Evolutionary conservation across 2,113 vertebrate species (phyloP), one percentile per base, ranked within the genome.

Genomic region (Nettapus auritus): DNA sequence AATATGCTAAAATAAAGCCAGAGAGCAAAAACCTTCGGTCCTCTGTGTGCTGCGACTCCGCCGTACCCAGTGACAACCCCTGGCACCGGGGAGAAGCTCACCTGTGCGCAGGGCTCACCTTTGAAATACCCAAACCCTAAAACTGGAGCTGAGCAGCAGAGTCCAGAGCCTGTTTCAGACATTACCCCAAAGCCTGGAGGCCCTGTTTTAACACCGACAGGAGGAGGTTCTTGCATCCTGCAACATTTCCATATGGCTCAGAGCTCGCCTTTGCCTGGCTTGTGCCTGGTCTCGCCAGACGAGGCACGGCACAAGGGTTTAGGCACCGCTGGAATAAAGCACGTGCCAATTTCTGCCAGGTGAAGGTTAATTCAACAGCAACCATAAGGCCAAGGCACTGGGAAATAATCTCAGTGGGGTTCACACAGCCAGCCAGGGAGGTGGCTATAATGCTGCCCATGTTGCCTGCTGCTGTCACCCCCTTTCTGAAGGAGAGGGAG

Each of bases 1-100:
- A 48, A 48, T 48, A 48, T 48, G 21, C 10, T 52, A 4, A 82
- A 97, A 97, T 97, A 96, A 97, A 96, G 71, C 5, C 82, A 17
- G 80, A 93, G 90, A 60, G 73, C 8, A 4, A 44, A 88, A 91
- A 89, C n/a, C 55, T 6, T 1, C 2, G 0, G 40, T 9, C 53
- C 59, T 15, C 17, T 2, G 78, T 22, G 87, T 88, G 91, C 11
- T 3, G 8, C 52, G 63, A 78, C 80, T 83, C 68, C 1, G 83
- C 36, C 1, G 59, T 63, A 48, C 78, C 46, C 88, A 42, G 85
- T 1, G 4, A 29, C 10, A 66, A 9, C 18, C 38, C n/a, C 34
- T 13, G 2, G 33, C 44, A 5, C 44, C 1, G 1, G 28, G 48
- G 36, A 34, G 42, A 44, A 31, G 33, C 25, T 12, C 7, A 26